Evolutionary conservation across 2,797 vertebrate species (phyloP).

Genomic region (Sebastes baramenuke): DNA sequence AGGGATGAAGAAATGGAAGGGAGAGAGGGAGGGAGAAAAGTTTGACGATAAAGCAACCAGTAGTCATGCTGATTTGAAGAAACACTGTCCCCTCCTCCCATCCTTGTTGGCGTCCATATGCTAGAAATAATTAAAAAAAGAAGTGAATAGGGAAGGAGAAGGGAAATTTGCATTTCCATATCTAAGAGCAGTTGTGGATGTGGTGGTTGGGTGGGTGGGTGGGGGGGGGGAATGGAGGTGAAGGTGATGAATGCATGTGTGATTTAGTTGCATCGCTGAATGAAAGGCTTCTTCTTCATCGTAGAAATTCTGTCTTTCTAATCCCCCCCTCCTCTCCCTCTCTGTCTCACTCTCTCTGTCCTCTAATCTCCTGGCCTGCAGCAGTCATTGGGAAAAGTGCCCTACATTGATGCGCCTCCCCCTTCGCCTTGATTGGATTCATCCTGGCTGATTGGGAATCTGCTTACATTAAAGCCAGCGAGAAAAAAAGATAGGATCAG

Average conservation of each 20-base stretch:
- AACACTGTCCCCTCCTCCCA: constrained; percentile 55
- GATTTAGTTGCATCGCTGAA: constrained; percentile 65
- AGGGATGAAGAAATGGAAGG: constrained; percentile 52
- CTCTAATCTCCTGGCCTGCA: constrained; percentile 81
- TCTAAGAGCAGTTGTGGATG: constrained; percentile 18
- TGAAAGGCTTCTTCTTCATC: constrained; percentile 48
- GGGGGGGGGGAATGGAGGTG: constrained; percentile 30
- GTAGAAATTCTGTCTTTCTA: constrained; percentile 20
- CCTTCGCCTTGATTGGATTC: constrained; percentile 77
- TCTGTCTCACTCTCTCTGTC: constrained; percentile 23
- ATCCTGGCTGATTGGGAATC: constrained; percentile 78
- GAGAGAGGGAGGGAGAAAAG: constrained; percentile 42
- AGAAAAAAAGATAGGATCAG: constrained; percentile 61
- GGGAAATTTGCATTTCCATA: constrained; percentile 41
- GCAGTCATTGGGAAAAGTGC: constrained; percentile 80
- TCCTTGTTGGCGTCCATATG: constrained; percentile 35
- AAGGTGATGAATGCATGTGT: constrained; percentile 65
- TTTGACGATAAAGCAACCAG: constrained; percentile 77
- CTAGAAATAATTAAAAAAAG: constrained; percentile 22
- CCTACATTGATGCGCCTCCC: constrained; percentile 76
- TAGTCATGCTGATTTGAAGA: constrained; percentile 75
- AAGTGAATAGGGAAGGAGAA: constrained; percentile 22
- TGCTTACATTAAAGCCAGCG: constrained; percentile 74
- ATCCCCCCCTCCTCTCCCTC: background rate
- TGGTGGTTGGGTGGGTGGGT: background rate